A percentile compares a stretch with the other conserved stretches of the same genome.
Conservation (phyloP, 2,797 vertebrate genomes). For the Echiichthys vipera region DNA sequence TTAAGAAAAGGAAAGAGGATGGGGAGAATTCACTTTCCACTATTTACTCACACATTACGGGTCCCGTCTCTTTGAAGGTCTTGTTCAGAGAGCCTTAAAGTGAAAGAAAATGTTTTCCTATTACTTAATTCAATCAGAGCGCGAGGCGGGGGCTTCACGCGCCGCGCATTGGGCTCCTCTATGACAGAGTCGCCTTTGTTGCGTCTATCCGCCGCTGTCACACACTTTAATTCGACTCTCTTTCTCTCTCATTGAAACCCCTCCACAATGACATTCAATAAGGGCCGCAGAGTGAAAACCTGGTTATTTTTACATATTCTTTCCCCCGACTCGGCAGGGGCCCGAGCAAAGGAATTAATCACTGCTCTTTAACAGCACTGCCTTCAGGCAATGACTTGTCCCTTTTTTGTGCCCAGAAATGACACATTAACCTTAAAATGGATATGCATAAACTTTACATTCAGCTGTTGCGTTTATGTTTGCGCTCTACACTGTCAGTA, state of each 20-base stretch:
- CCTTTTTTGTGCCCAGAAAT: slow-evolving; percentile 83
- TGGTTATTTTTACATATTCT: slow-evolving; percentile 99
- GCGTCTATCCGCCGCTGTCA: slow-evolving; percentile 99
- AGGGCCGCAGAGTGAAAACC: slow-evolving; percentile 96
- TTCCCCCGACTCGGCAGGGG: slow-evolving; percentile 90
- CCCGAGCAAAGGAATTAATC: slow-evolving; percentile 94
- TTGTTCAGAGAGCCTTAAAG: slow-evolving; percentile 95
- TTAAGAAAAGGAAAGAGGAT: background rate
- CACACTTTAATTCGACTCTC: slow-evolving; percentile 99
- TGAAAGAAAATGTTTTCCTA: slow-evolving; percentile 99
- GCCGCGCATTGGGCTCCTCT: slow-evolving; percentile 94
- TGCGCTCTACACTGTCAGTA: slow-evolving; percentile 30
- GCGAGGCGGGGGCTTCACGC: slow-evolving; percentile 97
- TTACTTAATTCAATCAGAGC: slow-evolving; percentile 99
- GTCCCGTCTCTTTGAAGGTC: slow-evolving; percentile 86
- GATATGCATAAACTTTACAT: slow-evolving; percentile 81
- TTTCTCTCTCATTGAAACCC: slow-evolving; percentile 99
- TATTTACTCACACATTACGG: slow-evolving; percentile 74
- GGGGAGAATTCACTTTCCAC: slow-evolving; percentile 51
- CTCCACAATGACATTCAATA: slow-evolving; percentile 99
- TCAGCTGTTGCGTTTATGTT: slow-evolving; percentile 72
- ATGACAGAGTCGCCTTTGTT: slow-evolving; percentile 99
- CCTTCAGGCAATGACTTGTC: slow-evolving; percentile 85
- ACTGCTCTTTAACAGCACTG: slow-evolving; percentile 94
- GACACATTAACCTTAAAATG: slow-evolving; percentile 85